These are phyloP conservation scores for Corythornis cristatus DNA, from an alignment of 2,113 vertebrate species.

Conservation along the genomic window DNA sequence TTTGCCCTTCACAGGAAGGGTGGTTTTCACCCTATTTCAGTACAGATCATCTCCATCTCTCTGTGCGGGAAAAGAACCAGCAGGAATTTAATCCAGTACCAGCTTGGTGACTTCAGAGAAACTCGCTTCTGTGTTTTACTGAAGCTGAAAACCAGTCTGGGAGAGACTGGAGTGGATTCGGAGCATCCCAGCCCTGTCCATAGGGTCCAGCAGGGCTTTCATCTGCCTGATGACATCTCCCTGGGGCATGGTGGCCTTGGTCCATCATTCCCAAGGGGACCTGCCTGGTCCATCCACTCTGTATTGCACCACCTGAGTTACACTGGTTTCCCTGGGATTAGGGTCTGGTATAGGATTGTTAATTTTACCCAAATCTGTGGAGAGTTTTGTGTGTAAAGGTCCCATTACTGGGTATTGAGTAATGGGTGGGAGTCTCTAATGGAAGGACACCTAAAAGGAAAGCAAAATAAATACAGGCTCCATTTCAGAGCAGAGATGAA, in stretches of 20 bases:
- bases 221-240: not conserved
- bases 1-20: not conserved
- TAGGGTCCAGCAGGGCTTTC: not conserved
- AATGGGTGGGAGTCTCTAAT: not conserved
- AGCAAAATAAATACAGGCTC: not conserved
- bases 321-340: not conserved
- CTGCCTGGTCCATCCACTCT: not conserved
- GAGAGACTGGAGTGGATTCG: not conserved
- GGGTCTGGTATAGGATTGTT: not conserved
- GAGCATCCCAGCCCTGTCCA: rapidly evolving
- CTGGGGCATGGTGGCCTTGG: not conserved
- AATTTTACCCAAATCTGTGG: not conserved
- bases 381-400: not conserved
- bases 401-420: not conserved
- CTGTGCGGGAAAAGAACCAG: not conserved
- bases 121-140: not conserved
- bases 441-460: not conserved
- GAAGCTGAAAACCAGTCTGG: not conserved
- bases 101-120: not conserved
- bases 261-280: not conserved
- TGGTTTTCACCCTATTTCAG: not conserved
- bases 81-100: not conserved
- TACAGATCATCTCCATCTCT: not conserved
- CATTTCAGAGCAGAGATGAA: not conserved
- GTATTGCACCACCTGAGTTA: not conserved